These are phyloP conservation scores for Augochlorella aurata DNA, from an alignment of 2,888 invertebrate genomes.

Conservation along the genomic window DNA sequence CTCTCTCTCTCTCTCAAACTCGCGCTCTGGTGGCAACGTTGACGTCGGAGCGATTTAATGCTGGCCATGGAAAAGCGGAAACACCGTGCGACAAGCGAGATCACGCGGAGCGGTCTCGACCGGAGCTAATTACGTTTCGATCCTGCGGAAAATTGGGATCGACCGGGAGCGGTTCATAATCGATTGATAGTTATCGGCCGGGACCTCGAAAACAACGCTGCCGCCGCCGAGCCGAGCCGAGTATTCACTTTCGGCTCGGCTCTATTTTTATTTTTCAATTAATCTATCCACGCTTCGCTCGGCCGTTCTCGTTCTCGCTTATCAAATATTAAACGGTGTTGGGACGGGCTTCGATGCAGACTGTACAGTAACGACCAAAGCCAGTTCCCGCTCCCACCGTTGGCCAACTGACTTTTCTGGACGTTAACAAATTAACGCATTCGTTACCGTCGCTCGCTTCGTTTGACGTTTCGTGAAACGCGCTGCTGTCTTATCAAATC, in stretches of 20 bases:
- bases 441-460: background rate
- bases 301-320: background rate
- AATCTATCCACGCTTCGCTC: background rate
- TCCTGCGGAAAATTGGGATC: constrained; percentile 40
- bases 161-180: constrained; percentile 32
- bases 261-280: background rate
- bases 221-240: background rate
- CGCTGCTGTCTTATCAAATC: background rate
- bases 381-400: background rate
- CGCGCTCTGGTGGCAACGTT: background rate
- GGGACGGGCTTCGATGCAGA: background rate
- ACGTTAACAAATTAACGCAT: background rate
- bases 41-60: constrained; percentile 40
- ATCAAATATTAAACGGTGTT: background rate
- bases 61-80: background rate
- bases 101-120: constrained; percentile 30
- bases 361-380: background rate
- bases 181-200: constrained; percentile 39
- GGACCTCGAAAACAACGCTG: constrained; percentile 2
- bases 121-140: constrained; percentile 50
- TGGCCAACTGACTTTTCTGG: background rate
- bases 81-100: background rate
- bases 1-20: too few species aligned
- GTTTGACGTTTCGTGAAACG: background rate
- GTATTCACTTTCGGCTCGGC: background rate